Evolutionary conservation across 2,888 invertebrate species (phyloP).

Genomic region (Lacanobia wlatinum): DNA sequence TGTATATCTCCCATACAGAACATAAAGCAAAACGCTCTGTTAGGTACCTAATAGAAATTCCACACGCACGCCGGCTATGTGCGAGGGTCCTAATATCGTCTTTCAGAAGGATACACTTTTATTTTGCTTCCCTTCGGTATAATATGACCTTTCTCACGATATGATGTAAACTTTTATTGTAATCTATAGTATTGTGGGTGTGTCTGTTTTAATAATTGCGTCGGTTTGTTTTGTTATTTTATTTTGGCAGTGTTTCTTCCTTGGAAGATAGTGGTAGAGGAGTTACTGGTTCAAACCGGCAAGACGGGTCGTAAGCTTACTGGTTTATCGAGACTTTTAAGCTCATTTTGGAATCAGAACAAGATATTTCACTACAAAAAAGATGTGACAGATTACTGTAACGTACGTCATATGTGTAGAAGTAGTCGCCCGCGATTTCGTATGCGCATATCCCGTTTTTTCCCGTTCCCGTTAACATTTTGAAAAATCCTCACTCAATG

Average conservation of each 20-base stretch:
- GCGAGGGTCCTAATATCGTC: conserved; percentile 83
- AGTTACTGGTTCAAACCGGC: background rate
- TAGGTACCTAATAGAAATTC: conserved; percentile 86
- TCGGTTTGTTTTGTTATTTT: conserved; percentile 6
- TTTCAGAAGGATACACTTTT: conserved; percentile 79
- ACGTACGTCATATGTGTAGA: no score
- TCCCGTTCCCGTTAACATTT: no score
- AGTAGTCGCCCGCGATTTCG: no score
- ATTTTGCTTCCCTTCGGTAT: conserved; percentile 76
- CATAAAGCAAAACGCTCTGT: conserved; percentile 83
- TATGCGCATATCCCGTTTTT: no score
- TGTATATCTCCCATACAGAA: conserved; percentile 67
- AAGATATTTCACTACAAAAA: no score
- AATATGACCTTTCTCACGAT: conserved; percentile 70
- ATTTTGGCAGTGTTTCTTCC: fast-evolving
- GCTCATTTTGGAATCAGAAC: no score
- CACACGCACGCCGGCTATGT: conserved; percentile 79
- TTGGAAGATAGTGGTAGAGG: background rate
- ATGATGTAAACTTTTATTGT: conserved; percentile 69
- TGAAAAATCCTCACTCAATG: no score
- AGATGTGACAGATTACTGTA: no score
- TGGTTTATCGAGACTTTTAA: no score
- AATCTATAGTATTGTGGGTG: conserved; percentile 54
- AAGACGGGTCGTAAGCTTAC: no score
- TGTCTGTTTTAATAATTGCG: conserved; percentile 37